Percentiles rank a stretch among this genome's conserved stretches.
Conservation (phyloP, 2,888 invertebrate genomes). For the Petrolisthes cinctipes region DNA sequence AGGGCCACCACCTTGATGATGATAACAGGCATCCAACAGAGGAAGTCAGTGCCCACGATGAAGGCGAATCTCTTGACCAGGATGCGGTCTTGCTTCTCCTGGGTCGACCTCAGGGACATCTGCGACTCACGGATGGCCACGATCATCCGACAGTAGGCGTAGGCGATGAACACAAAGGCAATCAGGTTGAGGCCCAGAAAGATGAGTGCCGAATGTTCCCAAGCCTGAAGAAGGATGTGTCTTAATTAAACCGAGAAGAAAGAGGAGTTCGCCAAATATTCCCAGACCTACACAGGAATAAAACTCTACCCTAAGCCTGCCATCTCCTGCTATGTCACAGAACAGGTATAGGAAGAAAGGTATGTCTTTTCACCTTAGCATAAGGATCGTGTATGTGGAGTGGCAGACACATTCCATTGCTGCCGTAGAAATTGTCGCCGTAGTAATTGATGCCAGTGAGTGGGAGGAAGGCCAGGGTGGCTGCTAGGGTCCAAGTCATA, state of each 20-base stretch:
- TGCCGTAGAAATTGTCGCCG: slow-evolving; percentile 75
- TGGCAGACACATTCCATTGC: slow-evolving; percentile 76
- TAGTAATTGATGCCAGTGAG: slow-evolving; percentile 72
- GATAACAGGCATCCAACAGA: slow-evolving; percentile 77
- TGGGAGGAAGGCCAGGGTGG: slow-evolving; percentile 72
- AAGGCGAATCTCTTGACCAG: slow-evolving; percentile 76
- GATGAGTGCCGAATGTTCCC: slow-evolving; percentile 76
- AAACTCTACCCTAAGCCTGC: too few species aligned
- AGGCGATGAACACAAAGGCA: slow-evolving; percentile 74
- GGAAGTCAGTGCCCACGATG: slow-evolving; percentile 75
- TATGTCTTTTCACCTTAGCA: slow-evolving; percentile 70
- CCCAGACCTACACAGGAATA: too few species aligned
- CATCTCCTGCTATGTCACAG: too few species aligned
- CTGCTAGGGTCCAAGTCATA: slow-evolving; percentile 73
- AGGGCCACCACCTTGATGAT: slow-evolving; percentile 74
- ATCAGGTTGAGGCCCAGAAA: slow-evolving; percentile 75
- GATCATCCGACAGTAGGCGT: slow-evolving; percentile 75
- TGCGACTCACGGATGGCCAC: slow-evolving; percentile 75
- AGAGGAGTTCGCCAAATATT: too few species aligned
- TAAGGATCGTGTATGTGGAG: slow-evolving; percentile 76
- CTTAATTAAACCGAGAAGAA: too few species aligned
- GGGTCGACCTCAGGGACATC: slow-evolving; percentile 75
- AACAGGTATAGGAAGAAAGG: slow-evolving; percentile 10
- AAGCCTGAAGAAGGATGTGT: slow-evolving; percentile 70
- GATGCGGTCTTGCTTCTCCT: slow-evolving; percentile 74